These are phyloP conservation scores for Equus przewalskii DNA, from an alignment of 2,113 vertebrate genomes.

Conservation along the genomic window DNA sequence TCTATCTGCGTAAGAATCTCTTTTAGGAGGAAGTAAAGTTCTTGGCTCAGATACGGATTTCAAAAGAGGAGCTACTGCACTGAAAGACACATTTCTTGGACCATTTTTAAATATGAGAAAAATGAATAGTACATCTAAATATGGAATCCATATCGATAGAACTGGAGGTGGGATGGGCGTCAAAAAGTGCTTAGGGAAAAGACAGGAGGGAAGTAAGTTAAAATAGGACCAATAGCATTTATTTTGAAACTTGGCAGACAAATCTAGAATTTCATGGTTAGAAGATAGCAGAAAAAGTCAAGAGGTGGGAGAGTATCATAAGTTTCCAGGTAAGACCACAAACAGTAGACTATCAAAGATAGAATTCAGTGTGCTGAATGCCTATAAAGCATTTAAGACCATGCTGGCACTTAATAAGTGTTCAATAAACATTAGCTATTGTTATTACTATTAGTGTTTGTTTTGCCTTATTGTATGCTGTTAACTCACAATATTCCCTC, in stretches of 20 bases:
- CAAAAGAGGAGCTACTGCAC: constrained; percentile 77
- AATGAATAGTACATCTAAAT: constrained; percentile 85
- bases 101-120: constrained; percentile 81
- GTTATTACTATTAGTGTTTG: neutral
- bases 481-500: constrained; percentile 18
- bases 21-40: constrained; percentile 76
- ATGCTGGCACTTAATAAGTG: neutral
- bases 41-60: constrained; percentile 77
- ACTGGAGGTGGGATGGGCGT: constrained; percentile 79
- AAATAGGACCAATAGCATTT: constrained; percentile 81
- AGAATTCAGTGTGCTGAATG: neutral
- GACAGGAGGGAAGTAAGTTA: constrained; percentile 79
- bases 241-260: constrained; percentile 81
- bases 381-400: neutral
- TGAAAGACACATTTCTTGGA: constrained; percentile 84
- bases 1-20: constrained; percentile 73
- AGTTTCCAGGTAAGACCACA: constrained; percentile 49
- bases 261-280: constrained; percentile 67
- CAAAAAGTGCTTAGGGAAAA: constrained; percentile 72
- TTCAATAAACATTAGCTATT: neutral
- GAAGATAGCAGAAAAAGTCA: constrained; percentile 69
- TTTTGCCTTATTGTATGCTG: neutral
- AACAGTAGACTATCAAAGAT: neutral
- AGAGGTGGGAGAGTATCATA: constrained; percentile 39
- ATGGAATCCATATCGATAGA: constrained; percentile 82